phyloP scores from a whole-genome alignment of 2,113 vertebrate genomes.

The Polyodon spathula region DNA sequence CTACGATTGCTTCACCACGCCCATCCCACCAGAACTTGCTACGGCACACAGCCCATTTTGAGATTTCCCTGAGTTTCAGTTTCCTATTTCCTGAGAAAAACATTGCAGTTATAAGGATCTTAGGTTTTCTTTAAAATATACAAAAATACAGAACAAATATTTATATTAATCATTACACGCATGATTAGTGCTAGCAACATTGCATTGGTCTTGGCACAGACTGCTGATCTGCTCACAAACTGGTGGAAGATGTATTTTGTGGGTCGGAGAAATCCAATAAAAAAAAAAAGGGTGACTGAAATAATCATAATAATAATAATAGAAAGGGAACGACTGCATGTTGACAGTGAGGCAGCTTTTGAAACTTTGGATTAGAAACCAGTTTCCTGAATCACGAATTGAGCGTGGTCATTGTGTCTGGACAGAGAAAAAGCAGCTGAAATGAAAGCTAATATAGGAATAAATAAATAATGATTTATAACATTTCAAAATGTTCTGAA shows the following conservation, averaged over 20 bases:
- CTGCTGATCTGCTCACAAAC: constrained; percentile 17
- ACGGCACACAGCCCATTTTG: constrained; percentile 30
- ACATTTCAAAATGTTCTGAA: constrained; percentile 39
- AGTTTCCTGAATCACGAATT: neutral
- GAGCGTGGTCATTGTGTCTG: no score
- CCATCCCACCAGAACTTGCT: neutral
- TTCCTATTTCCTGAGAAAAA: constrained; percentile 44
- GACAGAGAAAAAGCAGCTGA: constrained; percentile 6
- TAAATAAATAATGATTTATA: constrained; percentile 59
- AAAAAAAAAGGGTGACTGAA: constrained; percentile 8
- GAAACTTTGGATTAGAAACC: neutral
- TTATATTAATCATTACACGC: constrained; percentile 36
- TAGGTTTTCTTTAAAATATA: constrained; percentile 28
- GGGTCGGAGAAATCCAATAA: constrained; percentile 20
- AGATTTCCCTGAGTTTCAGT: constrained; percentile 56
- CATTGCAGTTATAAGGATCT: constrained; percentile 18
- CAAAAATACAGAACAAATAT: constrained; percentile 32
- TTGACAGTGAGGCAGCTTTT: constrained; percentile 1
- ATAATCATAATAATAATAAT: neutral
- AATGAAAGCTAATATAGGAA: constrained; percentile 36
- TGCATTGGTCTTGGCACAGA: constrained; percentile 52
- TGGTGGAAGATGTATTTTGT: constrained; percentile 22
- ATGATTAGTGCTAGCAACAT: constrained; percentile 50
- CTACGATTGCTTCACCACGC: constrained; percentile 22
- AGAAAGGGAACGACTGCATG: no score